Evolutionary conservation across 1,140 invertebrate genomes (phyloP), one percentile per base, ranked within the genome.

Genomic region (Atopsyche davidsoni): DNA sequence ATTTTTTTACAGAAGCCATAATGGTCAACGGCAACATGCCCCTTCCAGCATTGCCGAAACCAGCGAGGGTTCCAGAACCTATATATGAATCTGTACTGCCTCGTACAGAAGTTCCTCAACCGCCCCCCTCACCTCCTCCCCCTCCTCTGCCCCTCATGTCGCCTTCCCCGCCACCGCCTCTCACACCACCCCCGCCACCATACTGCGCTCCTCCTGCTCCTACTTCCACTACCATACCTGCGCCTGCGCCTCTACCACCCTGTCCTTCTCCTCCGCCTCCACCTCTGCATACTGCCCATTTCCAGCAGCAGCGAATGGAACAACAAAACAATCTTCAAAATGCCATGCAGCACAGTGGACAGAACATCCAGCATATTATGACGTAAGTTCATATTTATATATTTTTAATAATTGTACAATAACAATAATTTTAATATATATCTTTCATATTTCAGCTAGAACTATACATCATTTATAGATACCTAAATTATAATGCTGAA

Each of bases 121-220:
- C 64, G 10, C 69, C 67, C 0, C 67, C 68, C 0, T 65, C 70
- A 18, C 60, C 60, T 11, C 68, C 67, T 9, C 56, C 68, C 0
- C 64, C 62, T 0, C 63, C 68, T 1, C 62, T 69, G 1, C 55
- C 66, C 13, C 53, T 68, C 13, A 61, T 64, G 13, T 63, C 63
- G 9, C 62, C 66, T 23, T 58, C 65, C 1, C 55, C 48, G 10
- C 48, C 48, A 4, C 52, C 39, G 44, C 62, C 64, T 1, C 59
- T 62, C 1, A 47, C 60, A 25, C 41, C 65, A 3, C 65, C 66
- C 11, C 64, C 67, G n/a, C 46, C 45, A 22, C 51, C 51, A 17
- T 1, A 24, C 4, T 31, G 19, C 1, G 13, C 38, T n/a, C 47
- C 53, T 3, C 53, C 46, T 1, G 35, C 23, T 22, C 22, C 42